Base-by-base conservation (phyloP, 2,113 vertebrate genomes). In the Arizona elegans region DNA sequence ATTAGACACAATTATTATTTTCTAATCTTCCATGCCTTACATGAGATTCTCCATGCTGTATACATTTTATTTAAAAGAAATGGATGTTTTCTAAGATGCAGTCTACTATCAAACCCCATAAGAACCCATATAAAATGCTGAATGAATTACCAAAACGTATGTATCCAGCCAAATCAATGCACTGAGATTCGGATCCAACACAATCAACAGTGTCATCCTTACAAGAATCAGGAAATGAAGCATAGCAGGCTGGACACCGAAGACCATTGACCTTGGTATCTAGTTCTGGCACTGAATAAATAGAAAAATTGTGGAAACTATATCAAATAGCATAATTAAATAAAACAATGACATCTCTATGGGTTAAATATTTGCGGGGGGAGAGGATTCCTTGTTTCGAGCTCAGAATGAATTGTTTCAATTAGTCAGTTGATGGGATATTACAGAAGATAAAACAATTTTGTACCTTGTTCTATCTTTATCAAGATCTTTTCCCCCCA, bases 181-280 rank as follows among this genome's bases (percentile, higher is more conserved):
- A 93, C 0, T 93, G 92, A 65, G 89, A 29, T 21, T 93, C 92
- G 6, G 15, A 53, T 87, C 92, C 92, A 54, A 54, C 56, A 29
- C 92, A 93, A 26, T 93, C 75, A 10, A 93, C 92, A 5, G 6
- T 90, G n/a, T 93, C 92, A 43, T 93, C 56, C 26, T 24, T 53
- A 52, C 92, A 93, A 23, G 89, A 65, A 1, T 86, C 89, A 43
- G 56, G 59, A 54, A 26, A 53, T 17, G 23, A 54, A 53, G 89
- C 81, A 43, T 93, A 93, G n/a, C 92, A 93, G 50, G 92, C 92
- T 15, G 92, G 92, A n/a, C 92, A 93, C 10, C 8, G 89, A 33
- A 93, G n/a, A 24, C 92, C 92, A 47, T 93, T 93, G 81, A 54
- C 56, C 19, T 54, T 87, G 43, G 88, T 62, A 8, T 93, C 81